Conservation (phyloP, 35 echinoderm and acorn worm genomes). For the Strongylocentrotus purpuratus region DNA sequence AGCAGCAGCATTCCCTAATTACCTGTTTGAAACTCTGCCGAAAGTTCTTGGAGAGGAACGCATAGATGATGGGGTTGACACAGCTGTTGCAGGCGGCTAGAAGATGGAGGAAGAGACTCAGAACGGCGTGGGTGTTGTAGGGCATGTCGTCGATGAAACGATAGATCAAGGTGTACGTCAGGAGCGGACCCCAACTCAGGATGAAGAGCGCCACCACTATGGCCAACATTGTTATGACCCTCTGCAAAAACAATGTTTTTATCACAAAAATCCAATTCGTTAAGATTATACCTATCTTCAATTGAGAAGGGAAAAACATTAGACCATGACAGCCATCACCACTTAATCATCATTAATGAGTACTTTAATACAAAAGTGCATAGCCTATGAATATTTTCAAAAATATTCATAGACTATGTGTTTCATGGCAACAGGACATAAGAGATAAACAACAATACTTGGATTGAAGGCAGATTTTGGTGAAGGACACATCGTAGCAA, state of each 20-base stretch:
- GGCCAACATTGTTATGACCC: slow-evolving; percentile 43
- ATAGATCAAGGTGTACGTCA: slow-evolving; percentile 27
- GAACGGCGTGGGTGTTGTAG: neutral
- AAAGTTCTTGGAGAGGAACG: slow-evolving; percentile 46
- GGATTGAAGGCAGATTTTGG: no score
- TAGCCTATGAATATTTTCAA: no score
- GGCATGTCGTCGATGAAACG: neutral
- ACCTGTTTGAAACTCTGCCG: slow-evolving; percentile 50
- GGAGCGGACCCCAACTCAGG: slow-evolving; percentile 30
- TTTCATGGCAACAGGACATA: no score
- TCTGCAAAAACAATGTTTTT: neutral
- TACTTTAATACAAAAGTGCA: no score
- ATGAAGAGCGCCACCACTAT: slow-evolving; percentile 47
- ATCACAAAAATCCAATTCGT: no score
- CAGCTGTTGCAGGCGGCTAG: slow-evolving; percentile 31
- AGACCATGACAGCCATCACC: no score
- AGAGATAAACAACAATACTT: no score
- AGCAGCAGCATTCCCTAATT: slow-evolving; percentile 36
- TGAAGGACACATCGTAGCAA: no score
- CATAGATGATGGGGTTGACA: slow-evolving; percentile 45
- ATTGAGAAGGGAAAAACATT: no score
- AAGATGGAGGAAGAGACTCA: neutral
- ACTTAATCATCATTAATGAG: no score
- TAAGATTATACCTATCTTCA: no score
- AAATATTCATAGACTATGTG: no score